Percentiles rank a stretch among this genome's conserved stretches.
Conservation (phyloP, 2,888 invertebrate species). For the Clostera curtula region DNA sequence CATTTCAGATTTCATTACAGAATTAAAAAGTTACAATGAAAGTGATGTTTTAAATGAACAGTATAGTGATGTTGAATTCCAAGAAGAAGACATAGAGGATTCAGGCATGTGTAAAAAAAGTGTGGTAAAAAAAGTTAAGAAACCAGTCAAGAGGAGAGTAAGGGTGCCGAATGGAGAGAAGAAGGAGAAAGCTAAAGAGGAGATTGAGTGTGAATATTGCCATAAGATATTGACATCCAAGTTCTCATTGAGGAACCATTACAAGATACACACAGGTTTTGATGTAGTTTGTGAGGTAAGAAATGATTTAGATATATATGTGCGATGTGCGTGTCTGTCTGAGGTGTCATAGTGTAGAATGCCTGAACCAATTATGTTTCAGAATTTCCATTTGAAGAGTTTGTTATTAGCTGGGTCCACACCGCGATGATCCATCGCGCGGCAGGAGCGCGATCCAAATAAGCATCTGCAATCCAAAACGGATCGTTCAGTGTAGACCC, state of each 20-base stretch:
- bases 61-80: constrained; percentile 18
- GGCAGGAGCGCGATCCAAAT: too few species aligned
- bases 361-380: too few species aligned
- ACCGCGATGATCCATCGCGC: too few species aligned
- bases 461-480: too few species aligned
- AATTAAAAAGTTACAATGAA: constrained; percentile 11
- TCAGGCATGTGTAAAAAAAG: constrained; percentile 18
- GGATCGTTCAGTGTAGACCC: too few species aligned
- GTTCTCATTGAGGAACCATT: constrained; percentile 54
- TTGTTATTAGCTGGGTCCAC: too few species aligned
- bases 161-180: constrained; percentile 20
- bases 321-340: not conserved
- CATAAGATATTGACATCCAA: constrained; percentile 58
- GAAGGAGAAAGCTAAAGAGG: constrained; percentile 32
- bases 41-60: too few species aligned
- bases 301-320: not conserved
- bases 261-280: constrained; percentile 63
- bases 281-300: constrained; percentile 44
- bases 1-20: constrained; percentile 25
- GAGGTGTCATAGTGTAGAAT: too few species aligned
- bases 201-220: constrained; percentile 58
- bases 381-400: too few species aligned
- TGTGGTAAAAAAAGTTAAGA: constrained; percentile 24
- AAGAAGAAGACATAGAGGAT: constrained; percentile 19
- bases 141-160: constrained; percentile 15